Percentiles rank a stretch among this genome's conserved stretches.
These are phyloP conservation scores for Apogon hyalosoma DNA, from an alignment of 2,797 vertebrate genomes.

Conservation along the genomic window DNA sequence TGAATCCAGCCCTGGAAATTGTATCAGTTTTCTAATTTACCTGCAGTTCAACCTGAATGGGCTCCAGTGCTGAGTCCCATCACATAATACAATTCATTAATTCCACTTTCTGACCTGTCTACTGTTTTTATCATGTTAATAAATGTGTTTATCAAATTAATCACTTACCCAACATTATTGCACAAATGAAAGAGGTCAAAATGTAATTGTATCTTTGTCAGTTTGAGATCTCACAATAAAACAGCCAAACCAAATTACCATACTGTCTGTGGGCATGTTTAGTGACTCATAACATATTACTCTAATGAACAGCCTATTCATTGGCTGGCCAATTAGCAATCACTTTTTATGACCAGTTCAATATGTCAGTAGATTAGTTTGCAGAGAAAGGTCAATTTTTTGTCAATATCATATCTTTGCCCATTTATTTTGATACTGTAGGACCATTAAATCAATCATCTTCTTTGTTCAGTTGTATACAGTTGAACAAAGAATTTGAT, in stretches of 20 bases:
- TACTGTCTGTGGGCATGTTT: neutral
- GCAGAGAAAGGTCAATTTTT: too few species aligned
- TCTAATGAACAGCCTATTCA: too few species aligned
- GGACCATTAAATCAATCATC: too few species aligned
- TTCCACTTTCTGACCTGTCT: slow-evolving; percentile 41
- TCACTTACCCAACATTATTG: neutral
- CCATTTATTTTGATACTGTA: too few species aligned
- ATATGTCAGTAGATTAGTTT: too few species aligned
- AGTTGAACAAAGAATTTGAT: too few species aligned
- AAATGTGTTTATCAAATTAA: slow-evolving; percentile 37
- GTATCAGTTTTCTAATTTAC: slow-evolving; percentile 54
- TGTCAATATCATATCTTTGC: too few species aligned
- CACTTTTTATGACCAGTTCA: too few species aligned
- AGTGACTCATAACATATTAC: too few species aligned
- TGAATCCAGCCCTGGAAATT: slow-evolving; percentile 38
- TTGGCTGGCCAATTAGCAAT: too few species aligned
- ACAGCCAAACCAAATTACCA: neutral
- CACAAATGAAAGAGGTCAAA: slow-evolving; percentile 20
- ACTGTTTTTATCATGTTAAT: slow-evolving; percentile 50
- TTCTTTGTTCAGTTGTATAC: too few species aligned
- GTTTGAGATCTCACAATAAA: neutral
- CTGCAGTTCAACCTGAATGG: slow-evolving; percentile 38
- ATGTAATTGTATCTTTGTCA: neutral
- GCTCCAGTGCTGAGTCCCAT: slow-evolving; percentile 46
- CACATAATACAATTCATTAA: slow-evolving; percentile 45